These are phyloP conservation scores for Digitonthophagus gazella DNA, from an alignment of 2,888 invertebrate genomes.

Conservation along the genomic window DNA sequence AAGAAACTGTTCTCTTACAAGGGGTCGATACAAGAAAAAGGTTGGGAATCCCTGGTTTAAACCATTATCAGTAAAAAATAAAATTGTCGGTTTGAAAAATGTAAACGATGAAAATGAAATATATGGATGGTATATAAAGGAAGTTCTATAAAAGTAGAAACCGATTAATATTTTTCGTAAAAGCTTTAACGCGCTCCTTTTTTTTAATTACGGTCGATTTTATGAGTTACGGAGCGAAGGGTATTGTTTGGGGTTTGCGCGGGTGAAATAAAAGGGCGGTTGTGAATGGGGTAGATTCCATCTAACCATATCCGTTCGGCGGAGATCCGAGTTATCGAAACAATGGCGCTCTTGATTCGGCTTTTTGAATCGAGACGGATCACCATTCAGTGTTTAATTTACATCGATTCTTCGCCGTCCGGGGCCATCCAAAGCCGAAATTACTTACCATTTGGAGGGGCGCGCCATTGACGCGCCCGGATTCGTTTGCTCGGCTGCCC, in stretches of 20 bases:
- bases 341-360: not conserved
- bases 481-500: not conserved
- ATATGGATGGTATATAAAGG: no score
- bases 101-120: no score
- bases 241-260: not conserved
- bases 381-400: not conserved
- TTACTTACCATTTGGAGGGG: not conserved
- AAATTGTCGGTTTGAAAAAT: no score
- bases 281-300: not conserved
- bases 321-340: not conserved
- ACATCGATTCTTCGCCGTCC: not conserved
- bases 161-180: not conserved
- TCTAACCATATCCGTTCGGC: not conserved
- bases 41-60: no score
- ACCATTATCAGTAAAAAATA: no score
- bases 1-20: no score
- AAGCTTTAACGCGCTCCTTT: not conserved
- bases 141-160: not conserved
- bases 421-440: not conserved
- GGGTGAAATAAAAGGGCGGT: not conserved
- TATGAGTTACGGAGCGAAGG: not conserved
- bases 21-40: no score
- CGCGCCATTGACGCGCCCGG: not conserved
- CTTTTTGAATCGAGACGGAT: not conserved
- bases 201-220: not conserved